Base-by-base conservation (phyloP, 2,888 invertebrate genomes). In the Lydus trimaculatus region DNA sequence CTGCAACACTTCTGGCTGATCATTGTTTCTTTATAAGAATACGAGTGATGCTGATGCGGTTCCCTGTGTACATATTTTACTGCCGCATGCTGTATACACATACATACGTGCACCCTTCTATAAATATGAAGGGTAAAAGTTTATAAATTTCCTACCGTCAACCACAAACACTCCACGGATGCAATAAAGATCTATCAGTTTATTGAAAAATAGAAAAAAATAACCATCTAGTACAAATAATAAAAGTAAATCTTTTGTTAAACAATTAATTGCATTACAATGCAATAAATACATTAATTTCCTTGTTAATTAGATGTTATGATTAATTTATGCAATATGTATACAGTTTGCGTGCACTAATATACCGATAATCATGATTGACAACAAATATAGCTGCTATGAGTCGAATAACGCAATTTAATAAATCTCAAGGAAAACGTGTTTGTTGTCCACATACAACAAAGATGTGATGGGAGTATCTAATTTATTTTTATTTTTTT, bases 341-440 rank as follows among this genome's bases (percentile, higher is more conserved):
- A 17, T 20, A 48, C 31, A 11, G 33, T 36, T 20, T 48, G 48
- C 48, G 48, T 48, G 48, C 20, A 48, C 9, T 20, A 20, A 20
- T 15, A 15, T n/a, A n/a, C 60, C 33, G 17, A 8, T 31, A 36
- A 60, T 60, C 61, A 28, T 64, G 56, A 61, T 64, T 67, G 67
- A 48, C 67, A 59, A 60, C 31, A 52, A 52, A 62, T 4, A 25
- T 33, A 61, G 56, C 56, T 61, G n/a, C 33, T 36, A 56, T 58
- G 39, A 62, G 62, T 39, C 9, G 3, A 23, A 11, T 52, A 52
- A 62, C 65, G 65, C 62, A 31, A 66, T 61, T 39, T 7, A 58
- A 66, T 63, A 36, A 61, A 25, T 61, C 36, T 67, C 67, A 67
- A 67, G 67, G 67, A 67, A 64, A 67, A 67, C 67, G 31, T 52